Evolutionary conservation across 2,888 invertebrate genomes (phyloP).

Genomic region (Drosophila acutilabella): DNA sequence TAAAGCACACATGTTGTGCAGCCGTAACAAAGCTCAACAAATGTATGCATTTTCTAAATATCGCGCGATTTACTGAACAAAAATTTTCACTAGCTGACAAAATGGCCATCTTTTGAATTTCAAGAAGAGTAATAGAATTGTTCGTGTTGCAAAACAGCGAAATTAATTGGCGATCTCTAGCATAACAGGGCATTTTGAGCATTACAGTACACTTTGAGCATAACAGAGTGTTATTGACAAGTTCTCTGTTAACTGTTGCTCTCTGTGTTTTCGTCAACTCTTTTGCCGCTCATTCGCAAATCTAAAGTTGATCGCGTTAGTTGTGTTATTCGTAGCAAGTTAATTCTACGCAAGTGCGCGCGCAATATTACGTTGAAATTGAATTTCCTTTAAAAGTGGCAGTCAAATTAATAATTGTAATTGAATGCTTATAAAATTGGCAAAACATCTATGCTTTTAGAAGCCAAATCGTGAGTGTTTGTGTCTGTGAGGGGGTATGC

Average conservation of each 20-base stretch:
- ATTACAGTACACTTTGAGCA: neutral
- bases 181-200: slow-evolving; percentile 6
- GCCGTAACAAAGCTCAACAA: too few species aligned
- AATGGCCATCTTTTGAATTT: too few species aligned
- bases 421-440: slow-evolving; percentile 38
- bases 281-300: slow-evolving; percentile 36
- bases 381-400: slow-evolving; percentile 43
- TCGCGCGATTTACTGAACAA: too few species aligned
- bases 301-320: slow-evolving; percentile 32
- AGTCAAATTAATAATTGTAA: slow-evolving; percentile 40
- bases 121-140: neutral
- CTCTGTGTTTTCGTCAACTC: neutral
- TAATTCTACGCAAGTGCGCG: slow-evolving; percentile 23
- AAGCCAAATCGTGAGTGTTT: slow-evolving; percentile 24
- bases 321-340: slow-evolving; percentile 4
- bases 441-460: slow-evolving; percentile 34
- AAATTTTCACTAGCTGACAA: too few species aligned
- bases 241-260: neutral
- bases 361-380: slow-evolving; percentile 35
- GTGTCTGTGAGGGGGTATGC: slow-evolving; percentile 10
- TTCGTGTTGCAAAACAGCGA: neutral
- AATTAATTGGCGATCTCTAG: neutral
- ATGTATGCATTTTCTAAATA: too few species aligned
- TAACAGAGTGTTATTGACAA: slow-evolving; percentile 5
- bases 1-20: too few species aligned